phyloP scores from a whole-genome alignment of 2,888 invertebrate genomes.

The Drosophila ezoana region DNA sequence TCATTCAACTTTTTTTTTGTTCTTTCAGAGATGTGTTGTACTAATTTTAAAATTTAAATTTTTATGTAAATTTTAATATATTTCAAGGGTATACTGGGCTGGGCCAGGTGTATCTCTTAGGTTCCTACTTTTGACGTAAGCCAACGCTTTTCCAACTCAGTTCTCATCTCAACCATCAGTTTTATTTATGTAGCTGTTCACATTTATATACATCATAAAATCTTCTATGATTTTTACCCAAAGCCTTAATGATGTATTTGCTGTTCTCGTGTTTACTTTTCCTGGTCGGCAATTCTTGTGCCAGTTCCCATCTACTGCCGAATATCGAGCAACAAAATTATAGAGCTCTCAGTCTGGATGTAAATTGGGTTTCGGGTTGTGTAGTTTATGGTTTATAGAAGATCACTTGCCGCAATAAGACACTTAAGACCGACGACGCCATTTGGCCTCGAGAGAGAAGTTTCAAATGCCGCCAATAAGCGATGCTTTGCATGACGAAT shows the following conservation, averaged over 20 bases:
- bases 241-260: slow-evolving; percentile 29
- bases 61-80: too few relatives aligned
- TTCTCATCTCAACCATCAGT: background rate
- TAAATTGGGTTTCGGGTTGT: slow-evolving; percentile 39
- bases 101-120: too few relatives aligned
- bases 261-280: slow-evolving; percentile 39
- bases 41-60: too few relatives aligned
- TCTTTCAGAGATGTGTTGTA: too few relatives aligned
- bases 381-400: slow-evolving; percentile 61
- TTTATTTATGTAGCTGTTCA: slow-evolving; percentile 11
- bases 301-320: slow-evolving; percentile 47
- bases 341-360: slow-evolving; percentile 42
- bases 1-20: too few relatives aligned
- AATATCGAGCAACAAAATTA: slow-evolving; percentile 60
- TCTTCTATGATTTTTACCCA: slow-evolving; percentile 9
- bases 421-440: slow-evolving; percentile 56
- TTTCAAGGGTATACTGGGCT: too few relatives aligned
- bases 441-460: slow-evolving; percentile 26
- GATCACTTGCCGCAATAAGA: slow-evolving; percentile 74
- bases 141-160: background rate
- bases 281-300: slow-evolving; percentile 23
- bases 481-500: slow-evolving; percentile 78
- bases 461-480: slow-evolving; percentile 59
- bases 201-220: slow-evolving; percentile 32
- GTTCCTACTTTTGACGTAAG: background rate